Evolutionary conservation across 2,113 vertebrate genomes (phyloP).

Genomic region (Turnix velox): DNA sequence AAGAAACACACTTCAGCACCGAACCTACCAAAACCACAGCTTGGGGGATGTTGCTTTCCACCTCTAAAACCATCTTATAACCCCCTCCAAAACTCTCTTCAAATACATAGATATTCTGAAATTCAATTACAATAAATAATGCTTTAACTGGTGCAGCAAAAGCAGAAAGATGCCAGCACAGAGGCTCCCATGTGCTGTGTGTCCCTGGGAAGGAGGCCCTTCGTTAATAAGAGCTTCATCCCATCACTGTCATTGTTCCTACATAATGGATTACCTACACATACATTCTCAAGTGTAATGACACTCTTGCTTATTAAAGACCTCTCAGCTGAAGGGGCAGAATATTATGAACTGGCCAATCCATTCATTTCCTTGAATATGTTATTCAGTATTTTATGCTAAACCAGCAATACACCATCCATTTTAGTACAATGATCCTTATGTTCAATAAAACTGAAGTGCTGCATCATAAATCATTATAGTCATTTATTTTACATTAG

Average conservation of each 20-base stretch:
- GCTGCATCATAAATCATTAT: constrained; percentile 84
- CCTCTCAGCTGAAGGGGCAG: constrained; percentile 83
- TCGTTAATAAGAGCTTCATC: constrained; percentile 68
- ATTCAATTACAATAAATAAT: not conserved
- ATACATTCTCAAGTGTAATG: constrained; percentile 85
- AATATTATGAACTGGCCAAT: constrained; percentile 84
- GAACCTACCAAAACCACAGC: not conserved
- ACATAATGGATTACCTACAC: constrained; percentile 78
- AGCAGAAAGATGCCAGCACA: not conserved
- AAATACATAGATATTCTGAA: not conserved
- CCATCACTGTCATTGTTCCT: constrained; percentile 76
- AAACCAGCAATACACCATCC: constrained; percentile 85
- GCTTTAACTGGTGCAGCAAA: not conserved
- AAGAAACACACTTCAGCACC: not conserved
- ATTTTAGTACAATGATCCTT: constrained; percentile 88
- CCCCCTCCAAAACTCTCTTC: not conserved
- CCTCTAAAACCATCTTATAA: not conserved
- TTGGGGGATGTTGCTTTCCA: not conserved
- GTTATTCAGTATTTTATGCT: constrained; percentile 87
- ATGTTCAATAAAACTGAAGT: constrained; percentile 88
- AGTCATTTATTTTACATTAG: constrained; percentile 87
- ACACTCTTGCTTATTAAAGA: constrained; percentile 85
- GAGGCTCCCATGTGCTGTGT: not conserved
- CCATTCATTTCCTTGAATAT: constrained; percentile 85
- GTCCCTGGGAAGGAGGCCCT: constrained; percentile 37